Evolutionary conservation across 2,888 invertebrate genomes (phyloP).

Genomic region (Chrysopilus asiliformis): DNA sequence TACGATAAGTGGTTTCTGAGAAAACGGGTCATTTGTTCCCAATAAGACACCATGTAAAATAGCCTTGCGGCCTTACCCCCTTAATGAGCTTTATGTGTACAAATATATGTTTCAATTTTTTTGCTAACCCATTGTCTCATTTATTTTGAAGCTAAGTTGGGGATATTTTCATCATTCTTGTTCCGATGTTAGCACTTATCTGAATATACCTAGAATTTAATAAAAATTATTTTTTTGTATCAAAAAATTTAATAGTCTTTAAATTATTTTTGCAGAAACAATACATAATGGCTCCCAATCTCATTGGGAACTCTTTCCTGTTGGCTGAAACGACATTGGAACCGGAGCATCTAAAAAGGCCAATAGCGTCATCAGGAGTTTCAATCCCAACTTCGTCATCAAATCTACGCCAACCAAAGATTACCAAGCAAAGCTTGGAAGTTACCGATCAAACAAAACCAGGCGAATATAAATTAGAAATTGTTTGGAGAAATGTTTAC

Average conservation of each 20-base stretch:
- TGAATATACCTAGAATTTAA: no score
- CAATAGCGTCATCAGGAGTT: neutral
- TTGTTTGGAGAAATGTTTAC: constrained; percentile 69
- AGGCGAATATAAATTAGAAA: constrained; percentile 42
- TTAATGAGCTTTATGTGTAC: no score
- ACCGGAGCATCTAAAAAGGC: constrained; percentile 5
- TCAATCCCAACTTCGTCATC: neutral
- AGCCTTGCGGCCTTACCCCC: no score
- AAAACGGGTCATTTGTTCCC: no score
- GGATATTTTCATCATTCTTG: no score
- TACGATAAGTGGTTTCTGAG: no score
- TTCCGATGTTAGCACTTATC: no score
- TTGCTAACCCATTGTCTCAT: no score
- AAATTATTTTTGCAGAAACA: constrained; percentile 1
- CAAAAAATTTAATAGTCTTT: neutral
- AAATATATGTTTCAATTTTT: no score
- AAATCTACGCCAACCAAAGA: neutral
- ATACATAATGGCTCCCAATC: constrained; percentile 47
- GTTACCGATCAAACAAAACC: constrained; percentile 4
- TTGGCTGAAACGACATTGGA: constrained; percentile 34
- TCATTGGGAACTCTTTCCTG: constrained; percentile 45
- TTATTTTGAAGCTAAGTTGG: no score
- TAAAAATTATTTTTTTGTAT: neutral
- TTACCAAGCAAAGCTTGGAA: constrained; percentile 9
- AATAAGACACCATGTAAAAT: no score